Percentiles rank a stretch among this genome's conserved stretches.
Conservation (phyloP, 2,888 invertebrate genomes). For the Parascotia fuliginaria region DNA sequence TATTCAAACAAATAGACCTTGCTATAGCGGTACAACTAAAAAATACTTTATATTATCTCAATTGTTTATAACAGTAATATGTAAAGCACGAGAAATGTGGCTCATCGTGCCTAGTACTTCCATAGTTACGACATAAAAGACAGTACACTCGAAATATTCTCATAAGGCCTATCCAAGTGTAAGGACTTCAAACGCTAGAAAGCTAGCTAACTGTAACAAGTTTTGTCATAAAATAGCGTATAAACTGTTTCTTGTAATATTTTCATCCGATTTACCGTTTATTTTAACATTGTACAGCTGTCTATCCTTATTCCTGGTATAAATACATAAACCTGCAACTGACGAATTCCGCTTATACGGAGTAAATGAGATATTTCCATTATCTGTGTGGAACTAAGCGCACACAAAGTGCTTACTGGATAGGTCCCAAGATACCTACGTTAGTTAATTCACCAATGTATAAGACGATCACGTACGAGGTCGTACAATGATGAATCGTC, state of each 20-base stretch:
- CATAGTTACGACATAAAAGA: no score
- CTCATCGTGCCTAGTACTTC: no score
- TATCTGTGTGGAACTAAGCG: constrained; percentile 40
- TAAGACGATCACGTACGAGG: constrained; percentile 61
- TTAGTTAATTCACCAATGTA: constrained; percentile 59
- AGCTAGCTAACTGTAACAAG: no score
- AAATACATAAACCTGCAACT: background rate
- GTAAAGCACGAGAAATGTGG: no score
- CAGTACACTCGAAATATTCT: no score
- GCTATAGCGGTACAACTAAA: no score
- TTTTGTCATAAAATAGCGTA: no score
- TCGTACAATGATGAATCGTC: constrained; percentile 59
- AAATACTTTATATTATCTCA: no score
- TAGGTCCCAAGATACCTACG: constrained; percentile 56
- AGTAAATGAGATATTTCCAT: constrained; percentile 42
- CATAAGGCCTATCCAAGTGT: no score
- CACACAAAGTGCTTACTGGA: constrained; percentile 45
- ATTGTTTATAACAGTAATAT: no score
- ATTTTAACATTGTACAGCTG: background rate
- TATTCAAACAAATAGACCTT: no score
- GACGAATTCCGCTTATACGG: constrained; percentile 17
- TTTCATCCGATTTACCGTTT: background rate
- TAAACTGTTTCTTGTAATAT: background rate
- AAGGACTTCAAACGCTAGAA: no score
- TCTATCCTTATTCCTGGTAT: background rate